Percentiles rank a stretch among this genome's conserved stretches.
phyloP scores from a whole-genome alignment of 2,797 vertebrate genomes.

The Bradypus variegatus region DNA sequence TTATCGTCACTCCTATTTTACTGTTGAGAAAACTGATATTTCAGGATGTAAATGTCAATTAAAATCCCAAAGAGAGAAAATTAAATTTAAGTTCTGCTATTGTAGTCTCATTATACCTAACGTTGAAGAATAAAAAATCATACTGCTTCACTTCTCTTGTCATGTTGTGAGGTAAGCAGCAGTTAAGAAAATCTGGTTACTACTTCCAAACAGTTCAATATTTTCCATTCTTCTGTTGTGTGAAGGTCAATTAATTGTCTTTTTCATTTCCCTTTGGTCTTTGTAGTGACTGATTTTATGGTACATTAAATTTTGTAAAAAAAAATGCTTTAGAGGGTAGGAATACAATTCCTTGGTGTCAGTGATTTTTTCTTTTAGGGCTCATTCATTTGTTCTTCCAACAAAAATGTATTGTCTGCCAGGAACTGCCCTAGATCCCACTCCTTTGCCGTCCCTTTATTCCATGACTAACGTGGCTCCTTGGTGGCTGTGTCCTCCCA shows the following conservation, averaged over 20 bases:
- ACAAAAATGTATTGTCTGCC: background rate
- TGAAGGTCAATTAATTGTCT: conserved; percentile 9
- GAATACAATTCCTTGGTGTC: background rate
- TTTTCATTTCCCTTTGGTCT: conserved; percentile 30
- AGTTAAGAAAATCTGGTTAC: conserved; percentile 6
- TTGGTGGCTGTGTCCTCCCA: conserved; percentile 60
- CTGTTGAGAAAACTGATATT: background rate
- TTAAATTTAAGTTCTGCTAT: background rate
- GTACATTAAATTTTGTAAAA: background rate
- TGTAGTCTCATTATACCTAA: background rate
- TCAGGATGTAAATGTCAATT: background rate
- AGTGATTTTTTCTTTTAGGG: background rate
- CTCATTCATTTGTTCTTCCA: background rate
- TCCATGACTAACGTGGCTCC: background rate
- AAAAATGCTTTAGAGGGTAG: background rate
- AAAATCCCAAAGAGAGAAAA: conserved; percentile 15
- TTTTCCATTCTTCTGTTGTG: conserved; percentile 13
- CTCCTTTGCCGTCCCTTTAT: background rate
- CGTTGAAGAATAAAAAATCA: conserved; percentile 15
- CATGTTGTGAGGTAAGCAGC: background rate
- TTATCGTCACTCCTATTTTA: background rate
- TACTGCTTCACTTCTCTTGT: background rate
- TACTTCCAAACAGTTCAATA: background rate
- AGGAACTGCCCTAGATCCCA: background rate
- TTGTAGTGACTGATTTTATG: conserved; percentile 32